These are phyloP conservation scores for Microcebus lehilahytsara DNA, from an alignment of 2,113 vertebrate genomes.

Conservation along the genomic window DNA sequence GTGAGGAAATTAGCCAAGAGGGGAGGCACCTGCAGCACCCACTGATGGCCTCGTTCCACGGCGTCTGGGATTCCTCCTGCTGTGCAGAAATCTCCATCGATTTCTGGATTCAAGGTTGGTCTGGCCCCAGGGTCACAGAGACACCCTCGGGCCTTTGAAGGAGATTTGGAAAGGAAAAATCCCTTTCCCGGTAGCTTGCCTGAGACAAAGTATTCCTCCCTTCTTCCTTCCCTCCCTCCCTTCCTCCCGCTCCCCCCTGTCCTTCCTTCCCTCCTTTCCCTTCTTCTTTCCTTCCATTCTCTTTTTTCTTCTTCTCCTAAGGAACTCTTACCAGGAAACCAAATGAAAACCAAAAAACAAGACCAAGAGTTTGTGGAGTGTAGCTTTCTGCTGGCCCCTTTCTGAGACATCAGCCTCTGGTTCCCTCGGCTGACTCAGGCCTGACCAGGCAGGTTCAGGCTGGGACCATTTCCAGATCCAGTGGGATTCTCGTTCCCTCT, in stretches of 20 bases:
- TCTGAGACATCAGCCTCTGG: background rate
- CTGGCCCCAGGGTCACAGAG: background rate
- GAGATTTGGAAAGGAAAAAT: background rate
- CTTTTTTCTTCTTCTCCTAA: background rate
- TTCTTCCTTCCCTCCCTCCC: background rate
- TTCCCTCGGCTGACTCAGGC: background rate
- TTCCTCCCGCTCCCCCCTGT: too few species aligned
- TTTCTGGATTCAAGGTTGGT: background rate
- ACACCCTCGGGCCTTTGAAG: background rate
- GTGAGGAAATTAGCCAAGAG: background rate
- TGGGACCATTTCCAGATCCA: background rate
- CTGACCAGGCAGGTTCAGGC: background rate
- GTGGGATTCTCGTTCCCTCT: background rate
- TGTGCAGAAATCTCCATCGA: background rate
- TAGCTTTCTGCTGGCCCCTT: background rate
- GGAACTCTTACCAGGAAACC: background rate
- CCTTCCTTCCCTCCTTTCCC: too few species aligned
- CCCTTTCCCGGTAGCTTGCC: background rate
- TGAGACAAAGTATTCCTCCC: background rate
- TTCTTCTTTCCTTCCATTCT: too few species aligned
- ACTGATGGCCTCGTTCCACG: rapidly evolving
- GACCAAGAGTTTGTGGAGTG: background rate
- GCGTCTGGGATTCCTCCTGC: background rate
- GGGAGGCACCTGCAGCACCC: background rate
- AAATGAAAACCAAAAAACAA: background rate